Evolutionary conservation across 1,140 invertebrate species (phyloP), one percentile per base, ranked within the genome.

Genomic region (Babylonia areolata): DNA sequence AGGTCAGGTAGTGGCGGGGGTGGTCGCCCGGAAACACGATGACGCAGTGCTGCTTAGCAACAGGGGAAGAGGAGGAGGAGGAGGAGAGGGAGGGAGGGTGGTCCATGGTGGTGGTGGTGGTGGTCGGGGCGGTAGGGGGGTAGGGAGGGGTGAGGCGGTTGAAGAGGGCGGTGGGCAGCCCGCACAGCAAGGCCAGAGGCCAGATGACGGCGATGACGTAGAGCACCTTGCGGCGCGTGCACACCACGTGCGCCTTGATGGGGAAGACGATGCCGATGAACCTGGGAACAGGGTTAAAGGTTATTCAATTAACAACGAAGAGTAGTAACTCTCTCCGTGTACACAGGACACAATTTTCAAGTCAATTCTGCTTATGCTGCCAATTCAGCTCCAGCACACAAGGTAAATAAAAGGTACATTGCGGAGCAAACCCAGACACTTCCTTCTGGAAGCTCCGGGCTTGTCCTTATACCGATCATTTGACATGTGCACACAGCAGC

Each of bases 261-360:
- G 94, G 94, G 89, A 94, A 92, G 17, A 94, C 91, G 31, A 94
- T 94, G 33, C 94, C 94, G 5, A 94, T 91, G 87, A 93, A 94
- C 82, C 93, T 94, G 90, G 33, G 58, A 64, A n/a, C n/a, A n/a
- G n/a, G n/a, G n/a, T n/a, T n/a, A n/a, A n/a, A n/a, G n/a, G n/a
- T n/a, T n/a, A n/a, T n/a, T n/a, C n/a, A n/a, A n/a, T n/a, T n/a
- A n/a, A n/a, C n/a, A n/a, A n/a, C n/a, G n/a, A n/a, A n/a, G n/a
- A n/a, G n/a, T n/a, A n/a, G n/a, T n/a, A n/a, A n/a, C n/a, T n/a
- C n/a, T n/a, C n/a, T n/a, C n/a, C n/a, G n/a, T n/a, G n/a, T n/a
- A n/a, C n/a, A n/a, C n/a, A n/a, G n/a, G n/a, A n/a, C n/a, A n/a
- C n/a, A n/a, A n/a, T n/a, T n/a, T n/a, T n/a, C n/a, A n/a, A n/a